phyloP scores from a whole-genome alignment of 2,888 invertebrate genomes.

The Dichetophora obliterata region DNA sequence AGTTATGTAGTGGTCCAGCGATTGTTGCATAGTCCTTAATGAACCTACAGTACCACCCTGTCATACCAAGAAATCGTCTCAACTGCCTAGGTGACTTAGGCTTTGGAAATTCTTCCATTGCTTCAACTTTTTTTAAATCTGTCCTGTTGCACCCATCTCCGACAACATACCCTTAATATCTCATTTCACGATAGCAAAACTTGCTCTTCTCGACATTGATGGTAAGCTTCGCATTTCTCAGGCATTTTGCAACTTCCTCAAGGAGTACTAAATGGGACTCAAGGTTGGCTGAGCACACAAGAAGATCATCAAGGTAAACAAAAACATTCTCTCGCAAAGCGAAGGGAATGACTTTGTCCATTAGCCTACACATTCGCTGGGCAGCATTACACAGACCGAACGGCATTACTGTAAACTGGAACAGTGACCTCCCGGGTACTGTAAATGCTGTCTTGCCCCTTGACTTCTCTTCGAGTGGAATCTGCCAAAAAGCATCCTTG shows the following conservation, averaged over 20 bases:
- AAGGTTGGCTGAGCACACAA: conserved; percentile 8
- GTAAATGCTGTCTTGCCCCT: not conserved
- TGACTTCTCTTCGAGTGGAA: not conserved
- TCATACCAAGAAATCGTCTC: not conserved
- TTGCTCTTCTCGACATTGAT: conserved; percentile 24
- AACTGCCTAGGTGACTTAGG: not conserved
- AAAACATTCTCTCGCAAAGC: conserved; percentile 20
- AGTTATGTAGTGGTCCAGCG: conserved; percentile 19
- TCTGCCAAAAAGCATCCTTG: conserved; percentile 5
- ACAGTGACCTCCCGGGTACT: too few species aligned
- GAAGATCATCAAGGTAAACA: conserved; percentile 27
- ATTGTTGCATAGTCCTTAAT: conserved; percentile 13
- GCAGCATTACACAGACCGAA: too few species aligned
- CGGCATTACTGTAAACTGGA: too few species aligned
- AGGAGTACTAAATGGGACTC: not conserved
- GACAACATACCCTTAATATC: conserved; percentile 15
- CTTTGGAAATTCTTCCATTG: too few species aligned
- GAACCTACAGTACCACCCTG: conserved; percentile 20
- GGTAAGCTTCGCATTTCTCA: conserved; percentile 3
- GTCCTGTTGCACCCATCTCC: conserved; percentile 7
- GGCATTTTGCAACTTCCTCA: conserved; percentile 3
- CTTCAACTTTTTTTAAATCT: conserved; percentile 11
- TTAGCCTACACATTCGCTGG: conserved; percentile 18
- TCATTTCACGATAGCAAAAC: conserved; percentile 14
- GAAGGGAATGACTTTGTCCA: conserved; percentile 28